Evolutionary conservation across 2,797 vertebrate species (phyloP), one percentile per base, ranked within the genome.

Genomic region (Helostoma temminkii): DNA sequence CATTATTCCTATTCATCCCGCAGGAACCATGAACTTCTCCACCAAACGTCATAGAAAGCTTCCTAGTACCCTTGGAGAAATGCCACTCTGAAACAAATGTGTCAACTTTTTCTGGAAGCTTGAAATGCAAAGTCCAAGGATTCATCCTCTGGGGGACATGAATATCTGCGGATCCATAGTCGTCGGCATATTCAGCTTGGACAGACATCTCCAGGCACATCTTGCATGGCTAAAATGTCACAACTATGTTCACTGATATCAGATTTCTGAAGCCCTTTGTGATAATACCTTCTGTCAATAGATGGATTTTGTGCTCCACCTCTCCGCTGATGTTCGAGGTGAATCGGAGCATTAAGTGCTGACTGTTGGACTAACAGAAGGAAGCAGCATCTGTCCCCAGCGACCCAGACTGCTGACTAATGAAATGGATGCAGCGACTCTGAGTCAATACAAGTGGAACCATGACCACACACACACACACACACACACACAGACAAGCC

Each of bases 361-460:
- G 78, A 82, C 58, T 78, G 53, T 37, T 57, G 60, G 42, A 48
- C 19, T 48, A 69, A 68, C 36, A 66, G 49, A 57, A 57, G 56
- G 47, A 6, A 64, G 63, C 63, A 54, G 60, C 55, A 50, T 72
- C 6, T 57, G 66, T 63, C 66, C 78, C 42, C 42, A 1, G 53
- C 6, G 1, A 45, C 16, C 19, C 15, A 0, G 1, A 37, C 68
- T 71, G 87, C 85, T 84, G 85, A 87, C 74, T 83, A 68, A 87
- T 80, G 67, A 86, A 71, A 81, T 43, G 61, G 16, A 49, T 8
- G 11, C 76, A 58, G 73, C 45, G 59, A 67, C 70, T 58, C 39
- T 63, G 73, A 76, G 78, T 86, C 87, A 85, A 81, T 74, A 83
- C 45, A 16, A 42, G 65, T 43, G 81, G 47, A 76, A 41, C 26